Evolutionary conservation across 2,888 invertebrate species (phyloP).

Genomic region (Gryllus longicercus): DNA sequence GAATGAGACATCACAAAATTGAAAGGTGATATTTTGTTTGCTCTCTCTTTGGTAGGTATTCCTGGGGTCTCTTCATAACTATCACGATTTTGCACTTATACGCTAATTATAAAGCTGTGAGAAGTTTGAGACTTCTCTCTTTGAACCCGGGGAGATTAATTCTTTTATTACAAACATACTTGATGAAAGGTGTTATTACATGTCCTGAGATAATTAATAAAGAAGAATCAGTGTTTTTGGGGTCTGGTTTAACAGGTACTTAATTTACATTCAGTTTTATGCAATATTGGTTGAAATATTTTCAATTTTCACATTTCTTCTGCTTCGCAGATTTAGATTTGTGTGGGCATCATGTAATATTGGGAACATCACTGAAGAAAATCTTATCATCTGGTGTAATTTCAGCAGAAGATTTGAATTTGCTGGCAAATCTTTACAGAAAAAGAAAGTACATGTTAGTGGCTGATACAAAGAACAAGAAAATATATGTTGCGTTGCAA

Average conservation of each 20-base stretch:
- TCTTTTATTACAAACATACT: conserved; percentile 65
- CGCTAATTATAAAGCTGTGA: conserved; percentile 85
- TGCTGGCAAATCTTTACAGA: conserved; percentile 50
- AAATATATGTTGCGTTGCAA: conserved; percentile 57
- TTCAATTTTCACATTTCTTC: neutral
- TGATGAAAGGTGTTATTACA: conserved; percentile 58
- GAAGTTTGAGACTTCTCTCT: conserved; percentile 70
- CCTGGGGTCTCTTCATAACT: conserved; percentile 65
- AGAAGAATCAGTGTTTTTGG: conserved; percentile 66
- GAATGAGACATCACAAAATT: too few relatives aligned
- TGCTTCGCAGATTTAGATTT: conserved; percentile 54
- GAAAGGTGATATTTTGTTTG: too few relatives aligned
- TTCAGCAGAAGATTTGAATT: conserved; percentile 45
- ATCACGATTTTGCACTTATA: conserved; percentile 77
- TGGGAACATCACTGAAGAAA: conserved; percentile 56
- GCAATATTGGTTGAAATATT: too few relatives aligned
- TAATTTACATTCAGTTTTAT: neutral
- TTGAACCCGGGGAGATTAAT: conserved; percentile 77
- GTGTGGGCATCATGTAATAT: conserved; percentile 60
- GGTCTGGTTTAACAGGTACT: conserved; percentile 50
- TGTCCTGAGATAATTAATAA: conserved; percentile 65
- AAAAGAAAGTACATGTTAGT: conserved; percentile 56
- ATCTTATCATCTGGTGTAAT: conserved; percentile 42
- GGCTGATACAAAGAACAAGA: conserved; percentile 49
- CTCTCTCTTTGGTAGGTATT: too few relatives aligned